phyloP scores from a whole-genome alignment of 35 echinoderm and acorn worm species.

The Nesometra sesokonis region DNA sequence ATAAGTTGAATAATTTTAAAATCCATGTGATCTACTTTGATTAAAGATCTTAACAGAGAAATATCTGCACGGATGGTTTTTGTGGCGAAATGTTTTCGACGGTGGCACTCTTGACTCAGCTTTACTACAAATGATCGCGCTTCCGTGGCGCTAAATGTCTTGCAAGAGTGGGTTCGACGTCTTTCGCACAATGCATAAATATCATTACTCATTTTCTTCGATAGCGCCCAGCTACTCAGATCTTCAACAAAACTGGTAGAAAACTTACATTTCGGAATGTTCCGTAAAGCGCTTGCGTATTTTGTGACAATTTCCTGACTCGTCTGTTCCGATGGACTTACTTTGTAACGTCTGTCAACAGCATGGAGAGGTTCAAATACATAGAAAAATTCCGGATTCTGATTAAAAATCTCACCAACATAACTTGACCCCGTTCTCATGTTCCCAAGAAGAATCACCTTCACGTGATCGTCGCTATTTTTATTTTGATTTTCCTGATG shows the following conservation, averaged over 20 bases:
- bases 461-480: background rate
- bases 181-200: background rate
- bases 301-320: background rate
- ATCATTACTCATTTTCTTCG: background rate
- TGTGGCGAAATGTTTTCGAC: slow-evolving; percentile 20
- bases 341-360: background rate
- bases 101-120: slow-evolving; percentile 21
- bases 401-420: slow-evolving; percentile 89
- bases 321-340: background rate
- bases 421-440: slow-evolving; percentile 90
- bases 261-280: background rate
- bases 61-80: slow-evolving; percentile 76
- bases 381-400: slow-evolving; percentile 68
- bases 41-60: slow-evolving; percentile 37
- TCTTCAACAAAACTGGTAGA: background rate
- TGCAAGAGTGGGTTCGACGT: background rate
- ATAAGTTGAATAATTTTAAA: slow-evolving; percentile 91
- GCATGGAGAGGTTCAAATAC: slow-evolving; percentile 87
- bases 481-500: background rate
- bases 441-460: slow-evolving; percentile 34
- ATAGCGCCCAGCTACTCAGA: background rate
- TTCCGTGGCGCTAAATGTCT: background rate
- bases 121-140: background rate
- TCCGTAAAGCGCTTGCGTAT: background rate
- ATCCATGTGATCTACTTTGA: slow-evolving; percentile 31